These are phyloP conservation scores for Amblyteles armatorius DNA, from an alignment of 2,888 invertebrate species.

Conservation along the genomic window DNA sequence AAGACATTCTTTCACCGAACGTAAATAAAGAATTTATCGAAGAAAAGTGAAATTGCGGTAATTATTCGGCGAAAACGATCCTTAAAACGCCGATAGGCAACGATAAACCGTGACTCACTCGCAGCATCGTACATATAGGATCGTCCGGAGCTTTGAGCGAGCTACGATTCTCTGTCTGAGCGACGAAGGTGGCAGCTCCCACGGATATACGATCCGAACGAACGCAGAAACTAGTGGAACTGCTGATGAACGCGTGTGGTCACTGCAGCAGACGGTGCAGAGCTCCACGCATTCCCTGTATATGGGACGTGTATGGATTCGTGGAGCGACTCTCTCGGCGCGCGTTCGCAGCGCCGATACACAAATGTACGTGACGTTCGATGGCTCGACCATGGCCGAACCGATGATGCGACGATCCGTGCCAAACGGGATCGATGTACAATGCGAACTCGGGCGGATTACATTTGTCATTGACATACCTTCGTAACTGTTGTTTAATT, in stretches of 20 bases:
- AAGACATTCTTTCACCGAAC: not conserved
- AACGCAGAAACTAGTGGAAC: conserved; percentile 11
- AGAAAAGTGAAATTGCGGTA: not conserved
- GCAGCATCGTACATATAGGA: not conserved
- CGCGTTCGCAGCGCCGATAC: not conserved
- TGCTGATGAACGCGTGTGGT: conserved; percentile 30
- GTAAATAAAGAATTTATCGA: not conserved
- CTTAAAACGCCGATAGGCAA: not conserved
- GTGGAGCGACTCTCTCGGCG: not conserved
- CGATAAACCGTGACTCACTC: conserved; percentile 16
- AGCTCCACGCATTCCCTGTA: not conserved
- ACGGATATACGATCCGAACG: conserved; percentile 34
- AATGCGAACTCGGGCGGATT: not conserved
- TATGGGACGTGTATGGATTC: not conserved
- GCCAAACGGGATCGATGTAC: conserved; percentile 11
- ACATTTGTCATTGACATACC: not conserved
- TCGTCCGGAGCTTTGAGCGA: not conserved
- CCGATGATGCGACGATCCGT: conserved; percentile 47
- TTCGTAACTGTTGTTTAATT: not conserved
- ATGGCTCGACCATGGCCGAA: conserved; percentile 50
- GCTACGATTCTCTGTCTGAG: conserved; percentile 1
- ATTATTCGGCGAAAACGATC: not conserved
- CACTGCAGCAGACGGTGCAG: not conserved
- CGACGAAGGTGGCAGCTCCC: conserved; percentile 31
- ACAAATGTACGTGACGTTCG: conserved; percentile 55